These are phyloP conservation scores for Rutilus rutilus DNA, from an alignment of 2,113 vertebrate genomes.

Conservation along the genomic window DNA sequence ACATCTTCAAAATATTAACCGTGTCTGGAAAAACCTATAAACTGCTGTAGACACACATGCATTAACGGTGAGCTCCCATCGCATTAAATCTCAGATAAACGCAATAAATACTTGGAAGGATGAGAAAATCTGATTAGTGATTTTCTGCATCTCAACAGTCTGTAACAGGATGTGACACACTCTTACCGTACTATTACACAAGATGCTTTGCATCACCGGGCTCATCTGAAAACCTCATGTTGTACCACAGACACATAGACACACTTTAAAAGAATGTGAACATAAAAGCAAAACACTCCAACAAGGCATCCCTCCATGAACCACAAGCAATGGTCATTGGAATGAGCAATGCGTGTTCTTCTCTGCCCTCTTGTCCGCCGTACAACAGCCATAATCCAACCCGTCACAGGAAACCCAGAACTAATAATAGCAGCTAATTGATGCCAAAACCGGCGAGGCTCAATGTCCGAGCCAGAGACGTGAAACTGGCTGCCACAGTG, in stretches of 20 bases:
- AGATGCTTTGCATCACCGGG: slow-evolving; percentile 12
- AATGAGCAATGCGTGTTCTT: background rate
- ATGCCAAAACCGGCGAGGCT: slow-evolving; percentile 48
- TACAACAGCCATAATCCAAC: slow-evolving; percentile 4
- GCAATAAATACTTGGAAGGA: slow-evolving; percentile 12
- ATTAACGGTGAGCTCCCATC: background rate
- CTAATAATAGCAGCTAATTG: slow-evolving; percentile 59
- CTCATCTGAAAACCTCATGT: slow-evolving; percentile 11
- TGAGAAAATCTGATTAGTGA: slow-evolving; percentile 14
- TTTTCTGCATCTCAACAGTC: slow-evolving; percentile 1
- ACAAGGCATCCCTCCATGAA: background rate
- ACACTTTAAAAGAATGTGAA: background rate
- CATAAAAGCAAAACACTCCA: slow-evolving; percentile 1
- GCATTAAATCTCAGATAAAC: slow-evolving; percentile 18
- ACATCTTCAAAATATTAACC: background rate
- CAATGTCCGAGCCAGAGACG: slow-evolving; percentile 56
- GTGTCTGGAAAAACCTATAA: background rate
- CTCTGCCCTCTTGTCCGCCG: slow-evolving; percentile 1
- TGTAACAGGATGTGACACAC: slow-evolving; percentile 34
- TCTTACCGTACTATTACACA: background rate
- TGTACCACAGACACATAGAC: background rate
- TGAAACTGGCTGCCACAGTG: slow-evolving; percentile 61
- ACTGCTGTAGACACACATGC: background rate
- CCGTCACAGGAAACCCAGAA: slow-evolving; percentile 32
- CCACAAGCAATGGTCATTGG: slow-evolving; percentile 9